These are phyloP conservation scores for Copsychus sechellarum DNA, from an alignment of 2,113 vertebrate genomes.

Conservation along the genomic window DNA sequence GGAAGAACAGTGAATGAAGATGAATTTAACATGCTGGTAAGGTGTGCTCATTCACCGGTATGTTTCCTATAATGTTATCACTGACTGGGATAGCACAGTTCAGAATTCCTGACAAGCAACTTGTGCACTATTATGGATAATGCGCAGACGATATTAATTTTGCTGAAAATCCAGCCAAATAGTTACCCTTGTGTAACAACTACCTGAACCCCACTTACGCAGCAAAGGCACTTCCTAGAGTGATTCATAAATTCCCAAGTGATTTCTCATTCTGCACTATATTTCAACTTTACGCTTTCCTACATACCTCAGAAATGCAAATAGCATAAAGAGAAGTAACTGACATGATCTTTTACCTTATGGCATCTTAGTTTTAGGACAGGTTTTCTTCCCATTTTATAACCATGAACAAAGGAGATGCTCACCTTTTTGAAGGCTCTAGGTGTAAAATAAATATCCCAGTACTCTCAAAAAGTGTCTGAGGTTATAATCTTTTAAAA, in stretches of 20 bases:
- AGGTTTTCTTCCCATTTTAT: neutral
- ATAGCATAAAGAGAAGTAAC: neutral
- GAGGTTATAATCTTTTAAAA: neutral
- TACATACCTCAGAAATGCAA: neutral
- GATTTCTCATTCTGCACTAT: accelerated
- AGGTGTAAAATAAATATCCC: neutral
- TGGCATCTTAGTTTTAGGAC: neutral
- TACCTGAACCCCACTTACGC: neutral
- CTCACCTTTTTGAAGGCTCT: neutral
- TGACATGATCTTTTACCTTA: neutral
- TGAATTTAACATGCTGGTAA: neutral
- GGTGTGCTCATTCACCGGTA: neutral
- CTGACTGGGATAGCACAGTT: neutral
- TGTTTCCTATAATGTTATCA: neutral
- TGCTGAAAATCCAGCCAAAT: neutral
- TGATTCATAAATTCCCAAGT: neutral
- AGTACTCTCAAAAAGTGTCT: neutral
- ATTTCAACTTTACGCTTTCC: neutral
- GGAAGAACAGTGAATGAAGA: neutral
- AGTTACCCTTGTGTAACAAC: neutral
- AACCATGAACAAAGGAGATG: neutral
- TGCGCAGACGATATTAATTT: neutral
- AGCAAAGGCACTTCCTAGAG: neutral
- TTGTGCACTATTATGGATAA: neutral
- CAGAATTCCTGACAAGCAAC: neutral